phyloP scores from a whole-genome alignment of 2,113 vertebrate species.

The Piliocolobus tephrosceles region DNA sequence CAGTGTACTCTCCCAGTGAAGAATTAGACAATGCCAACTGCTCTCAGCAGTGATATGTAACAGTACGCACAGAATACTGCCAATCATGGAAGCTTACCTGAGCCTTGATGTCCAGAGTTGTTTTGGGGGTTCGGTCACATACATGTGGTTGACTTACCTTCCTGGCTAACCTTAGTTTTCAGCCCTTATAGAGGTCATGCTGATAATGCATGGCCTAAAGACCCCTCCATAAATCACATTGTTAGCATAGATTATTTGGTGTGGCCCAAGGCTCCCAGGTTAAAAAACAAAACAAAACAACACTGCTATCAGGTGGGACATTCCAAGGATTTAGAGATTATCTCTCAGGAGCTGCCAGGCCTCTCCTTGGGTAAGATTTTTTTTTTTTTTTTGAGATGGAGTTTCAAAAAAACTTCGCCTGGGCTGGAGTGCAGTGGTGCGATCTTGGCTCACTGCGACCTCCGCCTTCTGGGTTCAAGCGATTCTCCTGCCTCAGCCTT shows the following conservation, averaged over 20 bases:
- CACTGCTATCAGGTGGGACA: not conserved
- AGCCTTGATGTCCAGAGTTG: no score
- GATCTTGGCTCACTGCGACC: no score
- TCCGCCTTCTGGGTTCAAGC: no score
- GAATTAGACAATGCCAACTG: not conserved
- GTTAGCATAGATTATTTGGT: not conserved
- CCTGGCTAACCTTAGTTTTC: not conserved
- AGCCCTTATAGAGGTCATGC: not conserved
- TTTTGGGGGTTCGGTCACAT: not conserved
- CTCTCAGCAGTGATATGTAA: not conserved
- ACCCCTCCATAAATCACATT: not conserved
- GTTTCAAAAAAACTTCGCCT: no score
- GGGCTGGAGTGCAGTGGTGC: no score
- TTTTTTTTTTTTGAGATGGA: no score
- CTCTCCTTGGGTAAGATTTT: not conserved
- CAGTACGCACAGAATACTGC: not conserved
- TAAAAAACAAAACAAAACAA: not conserved
- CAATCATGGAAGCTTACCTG: not conserved
- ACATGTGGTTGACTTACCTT: not conserved
- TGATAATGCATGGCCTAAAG: not conserved
- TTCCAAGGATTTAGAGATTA: not conserved
- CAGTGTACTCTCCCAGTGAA: not conserved
- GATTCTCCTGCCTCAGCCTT: no score
- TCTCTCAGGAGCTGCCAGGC: not conserved
- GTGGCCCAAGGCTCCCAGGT: not conserved